A percentile compares a stretch with the other conserved stretches of the same genome.
Evolutionary conservation across 2,113 vertebrate genomes (phyloP).

Genomic region (Caranx melampygus): DNA sequence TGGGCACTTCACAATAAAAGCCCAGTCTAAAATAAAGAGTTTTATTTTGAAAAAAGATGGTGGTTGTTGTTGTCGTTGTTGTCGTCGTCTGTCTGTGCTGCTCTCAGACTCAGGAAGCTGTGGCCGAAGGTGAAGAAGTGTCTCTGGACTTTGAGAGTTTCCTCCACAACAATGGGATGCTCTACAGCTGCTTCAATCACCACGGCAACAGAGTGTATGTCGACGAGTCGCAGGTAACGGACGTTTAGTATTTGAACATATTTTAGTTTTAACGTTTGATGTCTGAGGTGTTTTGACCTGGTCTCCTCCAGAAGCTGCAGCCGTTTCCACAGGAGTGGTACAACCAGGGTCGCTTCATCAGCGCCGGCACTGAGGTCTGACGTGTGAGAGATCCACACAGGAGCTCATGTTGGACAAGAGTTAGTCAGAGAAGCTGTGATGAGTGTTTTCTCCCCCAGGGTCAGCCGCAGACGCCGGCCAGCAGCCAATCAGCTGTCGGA

Average conservation of each 20-base stretch:
- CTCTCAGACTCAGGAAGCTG: constrained; percentile 36
- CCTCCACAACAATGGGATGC: constrained; percentile 70
- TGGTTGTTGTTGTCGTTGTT: no score
- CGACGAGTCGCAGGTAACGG: constrained; percentile 71
- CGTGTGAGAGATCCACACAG: no score
- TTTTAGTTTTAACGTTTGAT: no score
- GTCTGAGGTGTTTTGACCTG: no score
- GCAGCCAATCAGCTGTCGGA: constrained; percentile 30
- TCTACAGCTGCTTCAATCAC: constrained; percentile 78
- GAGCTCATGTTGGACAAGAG: no score
- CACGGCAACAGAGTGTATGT: constrained; percentile 75
- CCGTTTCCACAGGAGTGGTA: constrained; percentile 74
- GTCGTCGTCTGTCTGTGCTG: no score
- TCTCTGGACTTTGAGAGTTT: constrained; percentile 79
- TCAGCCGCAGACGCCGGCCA: constrained; percentile 22
- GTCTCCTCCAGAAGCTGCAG: constrained; percentile 64
- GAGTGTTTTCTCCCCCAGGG: constrained; percentile 22
- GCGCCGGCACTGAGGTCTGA: constrained; percentile 39
- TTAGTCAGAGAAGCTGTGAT: no score
- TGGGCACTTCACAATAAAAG: no score
- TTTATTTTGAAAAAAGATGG: no score
- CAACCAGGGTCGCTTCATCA: constrained; percentile 71
- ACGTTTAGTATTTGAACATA: no score
- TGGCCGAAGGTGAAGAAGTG: constrained; percentile 61
- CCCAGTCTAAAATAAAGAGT: no score